Base-by-base conservation (phyloP, 2,797 vertebrate species). In the Vireo griseus region DNA sequence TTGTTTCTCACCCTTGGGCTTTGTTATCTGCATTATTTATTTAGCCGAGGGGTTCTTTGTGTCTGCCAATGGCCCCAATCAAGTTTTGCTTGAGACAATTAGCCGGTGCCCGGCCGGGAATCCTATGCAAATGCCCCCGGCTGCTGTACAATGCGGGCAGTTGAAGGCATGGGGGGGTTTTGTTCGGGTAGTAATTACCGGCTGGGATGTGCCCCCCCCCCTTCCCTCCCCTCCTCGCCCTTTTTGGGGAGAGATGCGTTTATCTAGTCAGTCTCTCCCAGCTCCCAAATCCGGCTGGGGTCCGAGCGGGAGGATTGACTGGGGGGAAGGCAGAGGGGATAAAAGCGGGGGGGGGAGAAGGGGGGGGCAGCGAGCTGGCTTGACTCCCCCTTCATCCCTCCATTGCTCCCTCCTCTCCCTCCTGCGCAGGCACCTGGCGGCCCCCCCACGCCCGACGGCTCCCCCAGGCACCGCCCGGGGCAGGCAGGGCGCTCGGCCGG, bases 21-120 rank as follows among this genome's bases (percentile, higher is more conserved):
- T 99, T 99, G 98, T 99, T 98, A 98, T 98, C 98, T 96, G 98
- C 98, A 98, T 98, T 98, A 98, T 98, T 99, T 99, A 99, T 98
- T 98, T 98, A 98, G 98, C 98, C 98, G 98, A 98, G 98, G 98
- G 98, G 97, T 98, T 97, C 99, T 99, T 99, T 99, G 99, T 99
- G 98, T 99, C 98, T 97, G 98, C 98, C 98, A 99, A 99, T 99
- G 98, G 98, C 98, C 98, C 98, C 98, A 98, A 98, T 99, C 98
- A 98, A 98, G 98, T 98, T 98, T 98, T 98, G 98, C 98, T 98
- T 98, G 97, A 98, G 98, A 98, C 98, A 98, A 98, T 99, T 99
- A 99, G 98, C 98, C 98, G 97, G 97, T 98, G 98, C 97, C 97
- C 98, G 97, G 98, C 98, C 98, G 98, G 98, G 98, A 98, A 97